Base-by-base conservation (phyloP, 2,797 vertebrate species). In the Sebastes itinus region DNA sequence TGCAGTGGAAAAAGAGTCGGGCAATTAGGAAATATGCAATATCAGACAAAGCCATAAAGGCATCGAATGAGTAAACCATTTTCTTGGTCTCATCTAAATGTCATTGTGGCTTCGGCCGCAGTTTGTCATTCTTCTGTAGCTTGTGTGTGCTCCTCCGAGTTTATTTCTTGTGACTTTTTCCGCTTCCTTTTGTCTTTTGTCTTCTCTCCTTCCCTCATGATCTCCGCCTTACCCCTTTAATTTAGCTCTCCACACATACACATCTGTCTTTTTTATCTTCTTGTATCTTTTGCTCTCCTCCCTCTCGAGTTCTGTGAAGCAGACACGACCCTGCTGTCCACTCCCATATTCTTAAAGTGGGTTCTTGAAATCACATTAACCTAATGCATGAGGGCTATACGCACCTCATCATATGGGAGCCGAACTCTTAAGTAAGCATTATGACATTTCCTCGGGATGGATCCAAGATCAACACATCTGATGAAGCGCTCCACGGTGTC, bases 11-110 rank as follows among this genome's bases (percentile, higher is more conserved):
- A 88, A 82, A 70, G 54, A 87, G 30, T 78, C 0, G 64, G 58
- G 28, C 54, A 83, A 61, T 84, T 69, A 54, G 55, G 71, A 88
- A 88, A 83, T 42, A 83, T 65, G 63, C 64, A 80, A 77, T 76
- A 74, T 87, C 68, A 74, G 65, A 75, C 61, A 78, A 64, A 84
- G 62, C 72, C 62, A 84, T 82, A 64, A 88, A 88, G 55, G 20
- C 80, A 59, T 12, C 78, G 64, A 83, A 90, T 72, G 85, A 83
- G 60, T 75, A 83, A 91, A 91, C 68, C 71, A 75, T 90, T 90
- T 91, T 81, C 77, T 22, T 32, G 59, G 69, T 65, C 72, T 84
- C 83, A 71, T 87, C 64, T 84, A 87, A 92, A 88, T 84, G 84
- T 86, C 85, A 54, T 38, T 80, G 88, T 35, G 87, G 83, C 82